These are phyloP conservation scores for Liasis olivaceus DNA, from an alignment of 2,797 vertebrate genomes.

Conservation along the genomic window DNA sequence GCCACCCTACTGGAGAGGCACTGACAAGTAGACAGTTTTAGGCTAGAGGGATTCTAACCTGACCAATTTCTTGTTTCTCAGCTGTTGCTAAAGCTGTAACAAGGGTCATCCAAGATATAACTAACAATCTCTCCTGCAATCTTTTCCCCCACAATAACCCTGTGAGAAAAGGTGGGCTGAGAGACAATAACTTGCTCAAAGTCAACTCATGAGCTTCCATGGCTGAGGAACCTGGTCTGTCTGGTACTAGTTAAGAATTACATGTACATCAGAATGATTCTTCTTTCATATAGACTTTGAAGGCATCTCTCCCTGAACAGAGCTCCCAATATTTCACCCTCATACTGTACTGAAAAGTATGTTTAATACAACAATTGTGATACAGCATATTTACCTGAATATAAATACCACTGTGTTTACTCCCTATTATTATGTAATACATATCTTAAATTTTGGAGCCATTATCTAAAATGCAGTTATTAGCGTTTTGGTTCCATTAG, in stretches of 20 bases:
- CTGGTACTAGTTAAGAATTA: neutral
- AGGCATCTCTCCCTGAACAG: neutral
- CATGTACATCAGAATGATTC: neutral
- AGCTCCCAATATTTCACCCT: neutral
- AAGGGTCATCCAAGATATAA: neutral
- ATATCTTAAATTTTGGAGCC: no score
- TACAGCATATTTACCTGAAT: neutral
- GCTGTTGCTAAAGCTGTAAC: neutral
- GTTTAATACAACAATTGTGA: neutral
- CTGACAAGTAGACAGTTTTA: neutral
- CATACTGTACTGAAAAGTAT: neutral
- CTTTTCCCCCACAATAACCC: neutral
- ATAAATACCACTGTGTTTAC: neutral
- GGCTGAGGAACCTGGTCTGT: accelerated
- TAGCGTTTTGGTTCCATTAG: neutral
- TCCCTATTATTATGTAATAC: neutral
- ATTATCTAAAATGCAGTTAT: neutral
- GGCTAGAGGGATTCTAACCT: neutral
- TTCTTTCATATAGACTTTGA: neutral
- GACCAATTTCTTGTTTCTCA: neutral
- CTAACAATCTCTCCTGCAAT: neutral
- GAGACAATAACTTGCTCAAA: neutral
- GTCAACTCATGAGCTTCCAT: neutral
- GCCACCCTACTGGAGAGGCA: neutral
- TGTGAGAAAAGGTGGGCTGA: neutral